Evolutionary conservation across 2,888 invertebrate species (phyloP).

Genomic region (Amblyjoppa proteus): DNA sequence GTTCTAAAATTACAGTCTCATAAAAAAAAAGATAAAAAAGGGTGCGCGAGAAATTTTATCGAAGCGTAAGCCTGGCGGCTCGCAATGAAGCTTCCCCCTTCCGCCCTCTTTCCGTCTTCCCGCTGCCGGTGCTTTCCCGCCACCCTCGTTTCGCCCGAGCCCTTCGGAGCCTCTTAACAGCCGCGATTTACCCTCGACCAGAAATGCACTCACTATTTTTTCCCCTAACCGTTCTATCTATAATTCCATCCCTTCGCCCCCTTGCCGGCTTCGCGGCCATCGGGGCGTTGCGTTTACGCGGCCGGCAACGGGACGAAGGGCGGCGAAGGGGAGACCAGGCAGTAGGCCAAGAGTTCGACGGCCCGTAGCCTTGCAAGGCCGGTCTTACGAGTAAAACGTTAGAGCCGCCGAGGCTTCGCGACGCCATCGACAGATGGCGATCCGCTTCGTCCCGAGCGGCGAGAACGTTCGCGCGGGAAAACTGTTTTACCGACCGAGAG

Average conservation of each 20-base stretch:
- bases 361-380: slow-evolving; percentile 84
- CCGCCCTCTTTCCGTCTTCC: neutral
- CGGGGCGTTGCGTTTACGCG: slow-evolving; percentile 64
- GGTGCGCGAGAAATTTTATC: slow-evolving; percentile 11
- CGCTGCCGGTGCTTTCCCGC: slow-evolving; percentile 8
- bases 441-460: slow-evolving; percentile 29
- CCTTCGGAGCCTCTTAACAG: neutral
- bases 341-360: slow-evolving; percentile 83
- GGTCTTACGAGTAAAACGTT: slow-evolving; percentile 66
- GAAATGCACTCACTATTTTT: slow-evolving; percentile 56
- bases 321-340: slow-evolving; percentile 46
- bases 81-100: neutral
- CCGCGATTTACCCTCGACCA: slow-evolving; percentile 2
- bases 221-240: slow-evolving; percentile 50
- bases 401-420: slow-evolving; percentile 49
- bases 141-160: slow-evolving; percentile 26
- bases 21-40: slow-evolving; percentile 10
- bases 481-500: slow-evolving; percentile 72
- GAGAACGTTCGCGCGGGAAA: slow-evolving; percentile 52
- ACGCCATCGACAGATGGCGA: slow-evolving; percentile 71
- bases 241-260: slow-evolving; percentile 25
- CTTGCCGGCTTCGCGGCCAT: slow-evolving; percentile 48
- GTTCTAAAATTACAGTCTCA: slow-evolving; percentile 18
- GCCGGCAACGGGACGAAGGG: slow-evolving; percentile 17
- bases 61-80: slow-evolving; percentile 6